phyloP scores from a whole-genome alignment of 2,888 invertebrate genomes.

The Stratiomys singularior region DNA sequence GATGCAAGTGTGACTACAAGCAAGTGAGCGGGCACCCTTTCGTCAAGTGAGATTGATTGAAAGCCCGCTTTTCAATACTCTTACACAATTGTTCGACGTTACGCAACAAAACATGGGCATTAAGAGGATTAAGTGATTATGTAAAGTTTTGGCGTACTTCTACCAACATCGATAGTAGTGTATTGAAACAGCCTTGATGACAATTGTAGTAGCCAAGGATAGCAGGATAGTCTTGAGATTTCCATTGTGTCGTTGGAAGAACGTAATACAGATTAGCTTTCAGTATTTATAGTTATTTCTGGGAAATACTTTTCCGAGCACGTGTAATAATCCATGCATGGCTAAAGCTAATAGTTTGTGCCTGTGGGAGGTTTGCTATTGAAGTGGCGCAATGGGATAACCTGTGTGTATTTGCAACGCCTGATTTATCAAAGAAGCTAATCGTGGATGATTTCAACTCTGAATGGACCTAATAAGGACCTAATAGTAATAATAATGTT shows the following conservation, averaged over 20 bases:
- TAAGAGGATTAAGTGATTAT: slow-evolving; percentile 11
- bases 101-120: background rate
- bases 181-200: too few species aligned
- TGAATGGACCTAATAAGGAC: too few species aligned
- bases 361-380: background rate
- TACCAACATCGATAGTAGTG: background rate
- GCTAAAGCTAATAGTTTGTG: background rate
- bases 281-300: background rate
- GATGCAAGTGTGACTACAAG: background rate
- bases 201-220: background rate
- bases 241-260: background rate
- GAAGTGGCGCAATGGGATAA: background rate
- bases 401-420: background rate
- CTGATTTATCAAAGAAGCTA: too few species aligned
- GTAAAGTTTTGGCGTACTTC: background rate
- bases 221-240: background rate
- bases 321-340: slow-evolving; percentile 4
- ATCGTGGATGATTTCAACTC: too few species aligned
- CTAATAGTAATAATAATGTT: too few species aligned
- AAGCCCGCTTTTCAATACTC: background rate
- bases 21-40: background rate
- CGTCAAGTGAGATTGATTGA: background rate
- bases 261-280: background rate
- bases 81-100: background rate
- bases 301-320: background rate